phyloP scores from a whole-genome alignment of 2,888 invertebrate genomes.

The Onthophagus sagittarius region DNA sequence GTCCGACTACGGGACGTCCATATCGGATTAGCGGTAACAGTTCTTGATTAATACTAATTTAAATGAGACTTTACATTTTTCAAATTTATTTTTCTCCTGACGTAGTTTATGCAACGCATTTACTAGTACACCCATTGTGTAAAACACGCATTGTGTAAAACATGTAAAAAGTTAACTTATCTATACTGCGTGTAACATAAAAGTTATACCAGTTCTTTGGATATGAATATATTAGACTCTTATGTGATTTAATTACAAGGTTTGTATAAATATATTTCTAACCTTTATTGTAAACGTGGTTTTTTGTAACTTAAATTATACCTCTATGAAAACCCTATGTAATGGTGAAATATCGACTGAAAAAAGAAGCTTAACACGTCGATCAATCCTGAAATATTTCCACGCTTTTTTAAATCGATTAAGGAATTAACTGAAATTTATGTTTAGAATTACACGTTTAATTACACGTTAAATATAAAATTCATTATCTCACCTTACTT shows the following conservation, averaged over 20 bases:
- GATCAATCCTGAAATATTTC: not conserved
- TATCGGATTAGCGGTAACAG: not conserved
- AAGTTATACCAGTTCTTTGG: not conserved
- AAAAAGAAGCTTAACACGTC: not conserved
- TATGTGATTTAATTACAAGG: not conserved
- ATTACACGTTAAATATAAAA: not conserved
- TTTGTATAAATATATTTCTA: not conserved
- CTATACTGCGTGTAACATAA: not conserved
- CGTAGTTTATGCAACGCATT: not conserved
- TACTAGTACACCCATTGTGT: not conserved
- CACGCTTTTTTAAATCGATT: not conserved
- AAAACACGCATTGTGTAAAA: not conserved
- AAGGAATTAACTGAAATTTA: too few species aligned
- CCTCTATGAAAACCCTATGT: not conserved
- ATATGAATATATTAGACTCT: not conserved
- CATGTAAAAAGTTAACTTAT: not conserved
- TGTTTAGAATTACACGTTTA: too few species aligned
- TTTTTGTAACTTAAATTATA: not conserved
- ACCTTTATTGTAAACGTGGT: not conserved
- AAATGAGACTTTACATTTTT: not conserved
- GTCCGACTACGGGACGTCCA: not conserved
- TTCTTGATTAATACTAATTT: not conserved
- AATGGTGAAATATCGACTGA: not conserved
- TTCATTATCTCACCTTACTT: not conserved
- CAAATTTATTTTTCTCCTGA: not conserved